These are phyloP conservation scores for Lysiphlebus fabarum DNA, from an alignment of 1,140 invertebrate genomes.

Conservation along the genomic window DNA sequence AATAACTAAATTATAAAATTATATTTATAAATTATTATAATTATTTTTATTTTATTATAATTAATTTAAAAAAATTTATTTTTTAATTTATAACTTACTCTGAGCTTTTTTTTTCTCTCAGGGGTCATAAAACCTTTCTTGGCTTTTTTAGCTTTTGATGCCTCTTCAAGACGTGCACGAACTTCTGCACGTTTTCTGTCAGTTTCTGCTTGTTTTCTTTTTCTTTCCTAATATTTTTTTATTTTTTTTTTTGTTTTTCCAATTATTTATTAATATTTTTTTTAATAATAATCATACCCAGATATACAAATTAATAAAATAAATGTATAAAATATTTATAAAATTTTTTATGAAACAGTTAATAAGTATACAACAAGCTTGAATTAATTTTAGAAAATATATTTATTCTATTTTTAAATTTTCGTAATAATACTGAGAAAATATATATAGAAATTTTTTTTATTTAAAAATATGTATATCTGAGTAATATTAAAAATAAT, in stretches of 20 bases:
- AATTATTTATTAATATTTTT: conserved; percentile 27
- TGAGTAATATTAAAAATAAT: not conserved
- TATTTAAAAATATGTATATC: not conserved
- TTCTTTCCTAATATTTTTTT: conserved; percentile 70
- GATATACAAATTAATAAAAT: too few relatives aligned
- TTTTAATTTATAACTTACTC: conserved; percentile 63
- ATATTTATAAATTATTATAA: not conserved
- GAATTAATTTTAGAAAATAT: not conserved
- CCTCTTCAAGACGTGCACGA: conserved; percentile 92
- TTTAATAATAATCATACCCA: too few relatives aligned
- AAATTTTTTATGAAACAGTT: too few relatives aligned
- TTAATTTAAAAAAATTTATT: too few relatives aligned
- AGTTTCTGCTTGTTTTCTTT: conserved; percentile 90
- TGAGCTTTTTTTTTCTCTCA: conserved; percentile 96
- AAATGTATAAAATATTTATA: too few relatives aligned
- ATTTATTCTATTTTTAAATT: conserved; percentile 8
- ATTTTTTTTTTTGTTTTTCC: conserved; percentile 26
- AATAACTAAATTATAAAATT: conserved; percentile 69
- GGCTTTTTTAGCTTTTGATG: conserved; percentile 90
- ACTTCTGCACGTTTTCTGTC: conserved; percentile 93
- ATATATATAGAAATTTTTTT: not conserved
- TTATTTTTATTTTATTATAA: not conserved
- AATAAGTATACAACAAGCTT: too few relatives aligned
- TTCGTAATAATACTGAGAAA: not conserved
- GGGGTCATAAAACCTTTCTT: conserved; percentile 99